phyloP scores from a whole-genome alignment of 2,113 vertebrate genomes.

The Prochilodus magdalenae region DNA sequence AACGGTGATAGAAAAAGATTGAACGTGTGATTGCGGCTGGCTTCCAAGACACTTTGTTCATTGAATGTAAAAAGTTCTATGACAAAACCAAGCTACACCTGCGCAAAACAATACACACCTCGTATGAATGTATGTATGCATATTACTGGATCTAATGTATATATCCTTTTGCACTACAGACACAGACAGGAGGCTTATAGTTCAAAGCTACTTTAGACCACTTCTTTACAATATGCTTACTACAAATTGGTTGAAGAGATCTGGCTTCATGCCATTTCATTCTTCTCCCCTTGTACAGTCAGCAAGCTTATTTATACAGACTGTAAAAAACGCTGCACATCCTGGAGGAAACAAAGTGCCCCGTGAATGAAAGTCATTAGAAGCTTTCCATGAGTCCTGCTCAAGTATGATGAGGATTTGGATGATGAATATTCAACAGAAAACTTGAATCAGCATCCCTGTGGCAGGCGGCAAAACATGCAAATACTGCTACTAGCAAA shows the following conservation, averaged over 20 bases:
- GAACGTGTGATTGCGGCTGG: constrained; percentile 39
- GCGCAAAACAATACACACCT: neutral
- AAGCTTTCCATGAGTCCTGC: no score
- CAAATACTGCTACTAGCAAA: no score
- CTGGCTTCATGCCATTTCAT: neutral
- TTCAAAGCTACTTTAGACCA: neutral
- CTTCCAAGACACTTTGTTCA: neutral
- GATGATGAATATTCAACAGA: no score
- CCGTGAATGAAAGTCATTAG: no score
- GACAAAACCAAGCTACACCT: neutral
- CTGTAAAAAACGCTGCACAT: no score
- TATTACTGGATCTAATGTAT: neutral
- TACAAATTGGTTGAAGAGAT: neutral
- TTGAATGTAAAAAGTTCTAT: constrained; percentile 19
- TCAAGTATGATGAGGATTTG: no score
- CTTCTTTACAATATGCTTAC: neutral
- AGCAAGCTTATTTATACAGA: neutral
- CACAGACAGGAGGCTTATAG: neutral
- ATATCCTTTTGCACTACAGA: neutral
- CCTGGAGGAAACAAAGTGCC: no score
- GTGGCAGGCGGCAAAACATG: no score
- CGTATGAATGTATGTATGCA: neutral
- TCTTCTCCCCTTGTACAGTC: neutral
- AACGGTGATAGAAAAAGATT: constrained; percentile 32
- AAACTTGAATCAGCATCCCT: no score